phyloP scores from a whole-genome alignment of 2,113 vertebrate species.

The Nansenia antarctica region DNA sequence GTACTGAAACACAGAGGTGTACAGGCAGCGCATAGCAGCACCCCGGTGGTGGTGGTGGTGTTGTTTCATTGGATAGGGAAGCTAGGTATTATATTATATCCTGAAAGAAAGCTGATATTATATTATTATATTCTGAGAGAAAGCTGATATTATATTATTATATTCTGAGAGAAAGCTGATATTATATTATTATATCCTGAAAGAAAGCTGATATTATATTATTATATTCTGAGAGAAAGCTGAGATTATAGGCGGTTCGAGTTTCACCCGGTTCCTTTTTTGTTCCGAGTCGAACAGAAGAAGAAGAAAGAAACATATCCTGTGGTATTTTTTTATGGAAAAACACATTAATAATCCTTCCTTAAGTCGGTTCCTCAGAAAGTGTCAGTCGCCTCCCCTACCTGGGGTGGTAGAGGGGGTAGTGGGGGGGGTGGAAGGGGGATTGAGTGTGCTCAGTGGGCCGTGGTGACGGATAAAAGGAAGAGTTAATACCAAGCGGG shows the following conservation, averaged over 20 bases:
- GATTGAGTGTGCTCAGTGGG: conserved; percentile 23
- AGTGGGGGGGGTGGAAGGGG: too few relatives aligned
- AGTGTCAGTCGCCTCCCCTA: conserved; percentile 28
- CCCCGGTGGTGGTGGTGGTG: conserved; percentile 8
- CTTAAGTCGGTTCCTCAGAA: conserved; percentile 30
- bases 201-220: too few relatives aligned
- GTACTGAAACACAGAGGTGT: conserved; percentile 39
- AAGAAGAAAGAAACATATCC: conserved; percentile 19
- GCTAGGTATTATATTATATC: too few relatives aligned
- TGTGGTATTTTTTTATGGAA: conserved; percentile 38
- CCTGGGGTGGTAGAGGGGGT: conserved; percentile 25
- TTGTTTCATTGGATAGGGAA: conserved; percentile 50
- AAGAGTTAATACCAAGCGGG: conserved; percentile 40
- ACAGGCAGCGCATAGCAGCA: conserved; percentile 32
- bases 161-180: too few relatives aligned
- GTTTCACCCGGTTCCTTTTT: conserved; percentile 44
- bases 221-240: too few relatives aligned
- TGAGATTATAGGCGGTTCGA: conserved; percentile 43
- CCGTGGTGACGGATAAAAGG: conserved; percentile 14
- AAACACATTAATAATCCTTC: conserved; percentile 32
- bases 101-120: too few relatives aligned
- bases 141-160: too few relatives aligned
- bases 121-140: too few relatives aligned
- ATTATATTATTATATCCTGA: too few relatives aligned
- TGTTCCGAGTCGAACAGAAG: conserved; percentile 49